Evolutionary conservation across 2,113 vertebrate species (phyloP), one percentile per base, ranked within the genome.

Genomic region (Barbus barbus): DNA sequence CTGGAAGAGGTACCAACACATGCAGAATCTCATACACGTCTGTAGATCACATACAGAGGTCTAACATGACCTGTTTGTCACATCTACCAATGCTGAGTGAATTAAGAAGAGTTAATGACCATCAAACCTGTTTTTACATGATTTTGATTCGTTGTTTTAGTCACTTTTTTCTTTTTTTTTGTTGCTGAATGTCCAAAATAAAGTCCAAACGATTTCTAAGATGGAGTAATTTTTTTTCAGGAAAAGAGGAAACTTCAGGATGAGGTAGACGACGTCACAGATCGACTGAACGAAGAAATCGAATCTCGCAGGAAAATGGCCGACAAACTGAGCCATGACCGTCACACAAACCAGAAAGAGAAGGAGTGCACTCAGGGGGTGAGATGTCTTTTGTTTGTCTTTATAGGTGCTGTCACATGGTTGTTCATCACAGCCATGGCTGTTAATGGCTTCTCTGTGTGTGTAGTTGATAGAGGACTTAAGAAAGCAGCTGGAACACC

Each of bases 281-380:
- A 94, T 73, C 92, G 95, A 85, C 92, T 99, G 58, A 91, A 89
- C 0, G 96, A 97, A 0, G 97, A 99, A 89, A 95, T 92, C 22
- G 96, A 98, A 85, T 95, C 93, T 76, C 96, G 96, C 89, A 94
- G 94, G 87, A 98, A 96, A 87, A 93, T 98, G 94, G 93, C 95
- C 0, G 98, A 98, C 92, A 96, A 95, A 85, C 93, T 99, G 91
- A 96, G 94, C 86, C 96, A 97, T 0, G 97, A 99, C 91, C 94
- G 95, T 6, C 97, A 98, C 89, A 96, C 95, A 81, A 97, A 95
- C 89, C 96, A 97, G 89, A 97, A 96, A 85, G 97, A 99, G 88
- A 98, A 98, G 90, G 98, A 99, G 89, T 94, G 93, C 0, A 98
- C 95, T 0, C 98, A 99, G 89, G 98, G 98, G 96, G 97, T 99